Evolutionary conservation across 2,888 invertebrate genomes (phyloP), one percentile per base, ranked within the genome.

Genomic region (Netelia virgata): DNA sequence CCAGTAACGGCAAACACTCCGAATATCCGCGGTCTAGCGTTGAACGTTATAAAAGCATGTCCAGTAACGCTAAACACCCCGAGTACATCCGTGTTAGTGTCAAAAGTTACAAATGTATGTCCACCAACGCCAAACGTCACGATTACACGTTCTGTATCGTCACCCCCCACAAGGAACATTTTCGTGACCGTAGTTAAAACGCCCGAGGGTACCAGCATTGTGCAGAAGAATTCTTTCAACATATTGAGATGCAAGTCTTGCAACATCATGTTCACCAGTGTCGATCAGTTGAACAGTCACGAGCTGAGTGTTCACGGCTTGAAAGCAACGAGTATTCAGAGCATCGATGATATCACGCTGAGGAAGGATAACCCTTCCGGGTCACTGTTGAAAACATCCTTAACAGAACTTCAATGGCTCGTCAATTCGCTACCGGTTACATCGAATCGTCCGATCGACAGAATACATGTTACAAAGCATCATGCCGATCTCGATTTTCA

Each of bases 361-460:
- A 36, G 6, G 6, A 36, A 6, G 36, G 10, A 43, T n/a, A 47
- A 47, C 1, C 3, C 3, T 1, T 9, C 16, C 23, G 16, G 0
- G 11, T 50, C 1, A 1, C 50, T 47, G 6, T 11, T 59, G 50
- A 50, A 61, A 0, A 41, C 1, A n/a, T 8, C 61, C n/a, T 5
- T 77, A 9, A 3, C 63, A 0, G 28, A 61, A 36, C 50, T 77
- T 18, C 1, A 16, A 16, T 14, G 11, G 8, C 20, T 77, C 8
- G 77, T 69, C 36, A 18, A 50, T 36, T 50, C 23, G 0, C 36
- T 77, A 5, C 77, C 77, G 23, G 9, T 18, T 1, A 1, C 66
- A 18, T 1, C 77, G 28, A 28, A 36, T 8, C 28, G 14, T 18
- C 16, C 14, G 3, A 50, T 50, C 14, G 18, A 18, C 14, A 50